These are phyloP conservation scores for Xenops minutus DNA, from an alignment of 2,797 vertebrate genomes.

Conservation along the genomic window DNA sequence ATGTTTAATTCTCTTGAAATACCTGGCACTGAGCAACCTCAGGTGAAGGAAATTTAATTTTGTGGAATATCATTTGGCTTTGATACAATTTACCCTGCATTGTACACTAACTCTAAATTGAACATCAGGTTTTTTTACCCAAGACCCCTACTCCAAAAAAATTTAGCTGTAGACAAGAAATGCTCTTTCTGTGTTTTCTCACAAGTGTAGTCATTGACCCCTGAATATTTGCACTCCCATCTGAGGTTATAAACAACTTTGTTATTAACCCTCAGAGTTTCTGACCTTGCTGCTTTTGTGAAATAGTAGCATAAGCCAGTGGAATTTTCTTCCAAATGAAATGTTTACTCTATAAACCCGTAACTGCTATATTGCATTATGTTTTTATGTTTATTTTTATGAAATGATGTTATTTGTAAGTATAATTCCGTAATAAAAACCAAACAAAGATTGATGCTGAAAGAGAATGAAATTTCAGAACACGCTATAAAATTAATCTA, in stretches of 20 bases:
- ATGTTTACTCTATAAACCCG: constrained; percentile 62
- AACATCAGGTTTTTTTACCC: background rate
- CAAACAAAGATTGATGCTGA: constrained; percentile 63
- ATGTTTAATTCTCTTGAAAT: constrained; percentile 18
- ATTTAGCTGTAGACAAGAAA: background rate
- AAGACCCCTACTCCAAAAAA: background rate
- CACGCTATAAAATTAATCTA: constrained; percentile 66
- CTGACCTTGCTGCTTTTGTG: constrained; percentile 43
- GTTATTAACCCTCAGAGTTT: constrained; percentile 23
- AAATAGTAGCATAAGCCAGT: constrained; percentile 26
- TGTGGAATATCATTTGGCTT: constrained; percentile 17
- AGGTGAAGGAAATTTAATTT: constrained; percentile 20
- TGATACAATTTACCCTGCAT: background rate
- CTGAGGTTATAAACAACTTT: constrained; percentile 6
- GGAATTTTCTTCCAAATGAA: constrained; percentile 62
- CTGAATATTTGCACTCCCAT: background rate
- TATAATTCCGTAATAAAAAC: constrained; percentile 69
- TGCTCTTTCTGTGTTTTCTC: background rate
- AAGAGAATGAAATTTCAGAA: constrained; percentile 72
- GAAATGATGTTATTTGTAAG: constrained; percentile 65
- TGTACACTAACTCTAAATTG: background rate
- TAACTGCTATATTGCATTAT: constrained; percentile 50
- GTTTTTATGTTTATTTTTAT: constrained; percentile 58
- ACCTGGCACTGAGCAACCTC: background rate
- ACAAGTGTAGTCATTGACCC: background rate